Percentiles rank a stretch among this genome's conserved stretches.
These are phyloP conservation scores for Brenthis ino DNA, from an alignment of 2,888 invertebrate species.

Conservation along the genomic window DNA sequence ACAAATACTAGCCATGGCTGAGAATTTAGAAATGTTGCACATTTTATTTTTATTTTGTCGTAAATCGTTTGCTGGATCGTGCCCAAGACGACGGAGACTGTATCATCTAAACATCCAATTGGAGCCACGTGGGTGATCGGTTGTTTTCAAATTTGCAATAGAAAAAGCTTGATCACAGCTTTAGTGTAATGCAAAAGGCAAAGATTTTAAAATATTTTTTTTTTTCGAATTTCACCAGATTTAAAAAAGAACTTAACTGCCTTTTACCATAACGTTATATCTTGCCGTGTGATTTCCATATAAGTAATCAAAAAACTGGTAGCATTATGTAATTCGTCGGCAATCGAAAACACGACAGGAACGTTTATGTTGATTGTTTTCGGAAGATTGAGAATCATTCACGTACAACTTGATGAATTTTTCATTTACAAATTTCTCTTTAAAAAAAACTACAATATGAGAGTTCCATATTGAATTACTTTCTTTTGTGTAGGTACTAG, in stretches of 20 bases:
- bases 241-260: constrained; percentile 15
- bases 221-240: no score
- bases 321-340: constrained; percentile 29
- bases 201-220: not conserved
- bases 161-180: constrained; percentile 5
- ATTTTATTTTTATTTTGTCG: constrained; percentile 69
- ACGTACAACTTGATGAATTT: constrained; percentile 9
- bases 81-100: constrained; percentile 58
- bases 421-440: constrained; percentile 5
- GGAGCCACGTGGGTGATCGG: constrained; percentile 45
- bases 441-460: not conserved
- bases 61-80: constrained; percentile 68
- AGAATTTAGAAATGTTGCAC: constrained; percentile 60
- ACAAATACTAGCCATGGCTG: constrained; percentile 51
- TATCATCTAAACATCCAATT: constrained; percentile 42
- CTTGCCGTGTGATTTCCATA: constrained; percentile 20
- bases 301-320: constrained; percentile 19
- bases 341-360: constrained; percentile 34
- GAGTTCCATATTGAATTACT: not conserved
- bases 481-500: not conserved
- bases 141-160: constrained; percentile 23
- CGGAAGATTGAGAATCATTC: constrained; percentile 35
- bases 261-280: constrained; percentile 17
- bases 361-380: constrained; percentile 39
- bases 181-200: not conserved